Percentiles rank a stretch among this genome's conserved stretches.
These are phyloP conservation scores for Ianthella basta DNA, from an alignment of 37 sponge, comb jelly and placozoan genomes.

Conservation along the genomic window DNA sequence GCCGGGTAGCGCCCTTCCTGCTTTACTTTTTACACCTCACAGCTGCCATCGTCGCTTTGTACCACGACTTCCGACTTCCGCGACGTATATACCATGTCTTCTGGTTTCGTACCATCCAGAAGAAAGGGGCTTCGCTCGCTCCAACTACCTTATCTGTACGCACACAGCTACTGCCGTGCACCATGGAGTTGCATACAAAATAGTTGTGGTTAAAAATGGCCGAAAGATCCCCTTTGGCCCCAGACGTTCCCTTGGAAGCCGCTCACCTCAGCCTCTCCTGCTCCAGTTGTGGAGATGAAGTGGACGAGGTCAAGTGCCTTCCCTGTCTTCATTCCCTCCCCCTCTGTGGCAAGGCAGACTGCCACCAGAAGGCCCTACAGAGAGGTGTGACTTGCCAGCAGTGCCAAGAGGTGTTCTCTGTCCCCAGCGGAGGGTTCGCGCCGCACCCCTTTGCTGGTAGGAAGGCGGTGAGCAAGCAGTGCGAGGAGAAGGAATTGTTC, in stretches of 20 bases:
- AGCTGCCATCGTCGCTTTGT: too few relatives aligned
- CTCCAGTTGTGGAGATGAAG: neutral
- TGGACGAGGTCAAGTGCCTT: neutral
- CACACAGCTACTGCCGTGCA: too few relatives aligned
- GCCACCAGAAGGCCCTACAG: neutral
- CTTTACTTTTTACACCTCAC: too few relatives aligned
- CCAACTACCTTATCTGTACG: too few relatives aligned
- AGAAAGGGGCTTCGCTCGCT: too few relatives aligned
- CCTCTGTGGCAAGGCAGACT: neutral
- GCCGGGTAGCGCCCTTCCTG: too few relatives aligned
- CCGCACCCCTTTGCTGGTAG: constrained; percentile 4
- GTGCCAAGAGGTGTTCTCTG: neutral
- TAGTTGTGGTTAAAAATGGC: too few relatives aligned
- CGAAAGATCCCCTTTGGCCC: too few relatives aligned
- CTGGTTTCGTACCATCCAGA: too few relatives aligned
- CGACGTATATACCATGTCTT: too few relatives aligned
- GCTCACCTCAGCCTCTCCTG: neutral
- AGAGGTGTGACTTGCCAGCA: neutral
- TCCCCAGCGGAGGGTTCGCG: constrained; percentile 1
- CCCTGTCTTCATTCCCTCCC: constrained; percentile 24
- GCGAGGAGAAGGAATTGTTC: neutral
- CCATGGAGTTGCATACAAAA: too few relatives aligned
- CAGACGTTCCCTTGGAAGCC: neutral
- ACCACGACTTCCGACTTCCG: too few relatives aligned
- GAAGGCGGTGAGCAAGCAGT: neutral